Evolutionary conservation across 2,113 vertebrate genomes (phyloP).

Genomic region (Muntiacus muntjak): DNA sequence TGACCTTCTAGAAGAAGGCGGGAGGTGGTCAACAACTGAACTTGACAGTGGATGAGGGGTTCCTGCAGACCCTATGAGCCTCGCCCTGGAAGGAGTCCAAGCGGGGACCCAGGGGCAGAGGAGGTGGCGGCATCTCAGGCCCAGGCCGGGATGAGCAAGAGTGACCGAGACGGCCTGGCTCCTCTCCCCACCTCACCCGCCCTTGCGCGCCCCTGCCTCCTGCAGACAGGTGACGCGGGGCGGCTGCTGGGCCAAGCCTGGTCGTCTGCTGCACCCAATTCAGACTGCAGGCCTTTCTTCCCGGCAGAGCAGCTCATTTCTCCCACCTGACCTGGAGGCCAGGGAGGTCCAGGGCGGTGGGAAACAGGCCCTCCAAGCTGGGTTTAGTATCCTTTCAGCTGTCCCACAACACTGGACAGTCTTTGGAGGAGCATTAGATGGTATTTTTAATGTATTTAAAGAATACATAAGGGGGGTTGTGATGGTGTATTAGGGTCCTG

Average conservation of each 20-base stretch:
- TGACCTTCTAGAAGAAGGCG: not conserved
- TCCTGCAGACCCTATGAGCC: not conserved
- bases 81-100: not conserved
- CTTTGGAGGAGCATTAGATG: accelerated
- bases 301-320: accelerated
- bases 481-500: not conserved
- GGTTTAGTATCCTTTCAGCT: not conserved
- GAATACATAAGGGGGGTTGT: not conserved
- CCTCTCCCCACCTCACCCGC: accelerated
- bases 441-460: not conserved
- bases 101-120: not conserved
- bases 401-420: no score
- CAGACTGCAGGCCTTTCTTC: no score
- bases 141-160: not conserved
- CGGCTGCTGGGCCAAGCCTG: not conserved
- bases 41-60: accelerated
- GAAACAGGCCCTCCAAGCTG: not conserved
- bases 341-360: not conserved
- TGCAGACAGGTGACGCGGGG: not conserved
- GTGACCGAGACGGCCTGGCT: not conserved
- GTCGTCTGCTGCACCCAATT: not conserved
- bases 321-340: not conserved
- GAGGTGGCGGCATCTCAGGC: not conserved
- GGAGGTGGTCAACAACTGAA: not conserved
- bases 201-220: accelerated